Evolutionary conservation across 2,113 vertebrate species (phyloP).

Genomic region (Gnathonemus longibarbis): DNA sequence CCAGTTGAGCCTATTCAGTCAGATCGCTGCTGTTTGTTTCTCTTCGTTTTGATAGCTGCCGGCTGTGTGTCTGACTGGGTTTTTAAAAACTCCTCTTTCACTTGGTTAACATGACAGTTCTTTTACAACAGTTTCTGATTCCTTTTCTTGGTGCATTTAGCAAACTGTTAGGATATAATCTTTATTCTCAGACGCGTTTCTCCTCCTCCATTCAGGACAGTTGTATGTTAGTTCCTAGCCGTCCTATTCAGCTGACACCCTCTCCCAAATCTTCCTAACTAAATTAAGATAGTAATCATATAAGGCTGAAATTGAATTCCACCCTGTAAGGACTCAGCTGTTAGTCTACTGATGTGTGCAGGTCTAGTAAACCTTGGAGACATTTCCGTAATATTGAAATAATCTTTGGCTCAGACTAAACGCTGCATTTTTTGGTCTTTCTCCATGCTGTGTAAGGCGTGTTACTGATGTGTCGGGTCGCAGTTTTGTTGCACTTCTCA

Average conservation of each 20-base stretch:
- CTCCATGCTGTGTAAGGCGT: neutral
- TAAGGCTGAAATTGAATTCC: neutral
- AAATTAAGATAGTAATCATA: slow-evolving; percentile 19
- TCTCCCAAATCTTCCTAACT: slow-evolving; percentile 34
- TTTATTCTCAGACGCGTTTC: neutral
- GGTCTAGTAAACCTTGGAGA: neutral
- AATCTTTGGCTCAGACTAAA: neutral
- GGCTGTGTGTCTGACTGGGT: no score
- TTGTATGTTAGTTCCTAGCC: neutral
- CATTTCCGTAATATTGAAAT: neutral
- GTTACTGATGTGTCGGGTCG: neutral
- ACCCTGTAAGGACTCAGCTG: neutral
- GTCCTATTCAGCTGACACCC: neutral
- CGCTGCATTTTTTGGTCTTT: neutral
- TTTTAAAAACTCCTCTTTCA: neutral
- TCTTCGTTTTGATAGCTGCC: no score
- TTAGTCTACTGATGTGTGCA: neutral
- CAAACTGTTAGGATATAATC: neutral
- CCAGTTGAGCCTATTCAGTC: neutral
- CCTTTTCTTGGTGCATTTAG: neutral
- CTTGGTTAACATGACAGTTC: neutral
- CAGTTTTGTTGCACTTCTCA: neutral
- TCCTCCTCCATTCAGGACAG: neutral
- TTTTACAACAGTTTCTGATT: neutral
- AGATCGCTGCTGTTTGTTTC: neutral